A percentile compares a stretch with the other conserved stretches of the same genome.
Evolutionary conservation across 2,113 vertebrate genomes (phyloP).

Genomic region (Triplophysa siluroides): DNA sequence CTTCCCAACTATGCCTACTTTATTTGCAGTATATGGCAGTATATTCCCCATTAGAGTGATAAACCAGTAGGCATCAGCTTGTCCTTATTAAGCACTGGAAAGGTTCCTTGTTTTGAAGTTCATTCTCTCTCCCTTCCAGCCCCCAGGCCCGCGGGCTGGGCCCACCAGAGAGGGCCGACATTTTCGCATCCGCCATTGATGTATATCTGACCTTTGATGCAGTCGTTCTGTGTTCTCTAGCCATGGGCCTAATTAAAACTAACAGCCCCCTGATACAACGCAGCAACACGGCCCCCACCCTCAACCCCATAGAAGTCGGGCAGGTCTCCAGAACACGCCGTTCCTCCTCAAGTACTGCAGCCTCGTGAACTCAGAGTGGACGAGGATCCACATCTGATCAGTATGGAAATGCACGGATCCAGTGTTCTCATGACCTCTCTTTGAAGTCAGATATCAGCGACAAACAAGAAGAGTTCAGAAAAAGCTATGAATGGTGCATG

Average conservation of each 20-base stretch:
- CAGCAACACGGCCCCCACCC: constrained; percentile 44
- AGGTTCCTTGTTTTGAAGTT: constrained; percentile 52
- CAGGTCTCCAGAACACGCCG: constrained; percentile 31
- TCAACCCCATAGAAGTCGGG: constrained; percentile 21
- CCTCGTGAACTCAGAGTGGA: background rate
- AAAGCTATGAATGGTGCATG: background rate
- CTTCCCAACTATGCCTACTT: background rate
- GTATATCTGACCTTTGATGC: constrained; percentile 84
- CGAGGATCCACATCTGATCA: background rate
- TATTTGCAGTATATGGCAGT: constrained; percentile 36
- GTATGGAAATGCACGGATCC: constrained; percentile 3
- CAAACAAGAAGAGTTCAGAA: background rate
- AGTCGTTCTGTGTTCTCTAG: constrained; percentile 68
- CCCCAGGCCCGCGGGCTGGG: constrained; percentile 49
- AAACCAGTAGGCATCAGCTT: constrained; percentile 49
- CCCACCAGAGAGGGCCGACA: constrained; percentile 62
- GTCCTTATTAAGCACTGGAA: constrained; percentile 52
- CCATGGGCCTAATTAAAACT: constrained; percentile 77
- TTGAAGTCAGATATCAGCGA: background rate
- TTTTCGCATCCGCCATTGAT: constrained; percentile 73
- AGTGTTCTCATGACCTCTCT: background rate
- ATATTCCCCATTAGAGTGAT: constrained; percentile 46
- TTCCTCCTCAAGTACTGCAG: constrained; percentile 29
- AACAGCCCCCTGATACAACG: constrained; percentile 60
- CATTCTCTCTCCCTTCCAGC: constrained; percentile 28